Percentiles rank a stretch among this genome's conserved stretches.
Evolutionary conservation across 2,888 invertebrate species (phyloP).

Genomic region (Syrphus vitripennis): DNA sequence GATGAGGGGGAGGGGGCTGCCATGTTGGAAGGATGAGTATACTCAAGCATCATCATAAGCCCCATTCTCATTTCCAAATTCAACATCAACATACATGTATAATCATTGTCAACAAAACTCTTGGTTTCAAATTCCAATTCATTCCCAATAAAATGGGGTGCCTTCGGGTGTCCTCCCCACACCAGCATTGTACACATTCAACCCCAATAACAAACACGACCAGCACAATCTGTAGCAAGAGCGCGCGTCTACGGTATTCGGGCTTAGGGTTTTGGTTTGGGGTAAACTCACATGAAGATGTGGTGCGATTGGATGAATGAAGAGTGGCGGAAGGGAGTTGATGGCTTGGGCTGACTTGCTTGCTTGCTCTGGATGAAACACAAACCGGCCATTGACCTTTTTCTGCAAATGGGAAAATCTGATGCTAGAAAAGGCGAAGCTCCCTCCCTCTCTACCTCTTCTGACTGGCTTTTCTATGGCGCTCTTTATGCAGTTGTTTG

Average conservation of each 20-base stretch:
- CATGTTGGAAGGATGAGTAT: conserved; percentile 4
- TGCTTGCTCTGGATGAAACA: conserved; percentile 35
- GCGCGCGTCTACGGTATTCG: conserved; percentile 38
- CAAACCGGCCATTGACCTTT: conserved; percentile 69
- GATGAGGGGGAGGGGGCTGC: background rate
- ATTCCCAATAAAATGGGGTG: conserved; percentile 51
- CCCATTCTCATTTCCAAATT: background rate
- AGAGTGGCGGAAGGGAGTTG: background rate
- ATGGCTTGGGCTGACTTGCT: conserved; percentile 36
- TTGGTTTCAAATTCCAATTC: conserved; percentile 56
- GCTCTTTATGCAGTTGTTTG: conserved; percentile 22
- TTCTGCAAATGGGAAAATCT: conserved; percentile 58
- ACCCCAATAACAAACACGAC: conserved; percentile 70
- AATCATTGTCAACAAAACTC: conserved; percentile 41
- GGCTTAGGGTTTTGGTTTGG: background rate
- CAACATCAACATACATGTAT: background rate
- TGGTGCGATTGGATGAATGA: background rate
- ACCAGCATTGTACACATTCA: conserved; percentile 29
- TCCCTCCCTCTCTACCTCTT: background rate
- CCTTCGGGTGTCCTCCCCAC: conserved; percentile 25
- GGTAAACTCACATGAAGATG: conserved; percentile 32
- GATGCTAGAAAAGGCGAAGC: conserved; percentile 50
- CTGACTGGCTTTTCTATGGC: conserved; percentile 7
- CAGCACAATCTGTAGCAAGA: conserved; percentile 68
- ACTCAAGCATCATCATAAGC: conserved; percentile 47